Evolutionary conservation across 2,113 vertebrate genomes (phyloP).

Genomic region (Sceloporus undulatus): DNA sequence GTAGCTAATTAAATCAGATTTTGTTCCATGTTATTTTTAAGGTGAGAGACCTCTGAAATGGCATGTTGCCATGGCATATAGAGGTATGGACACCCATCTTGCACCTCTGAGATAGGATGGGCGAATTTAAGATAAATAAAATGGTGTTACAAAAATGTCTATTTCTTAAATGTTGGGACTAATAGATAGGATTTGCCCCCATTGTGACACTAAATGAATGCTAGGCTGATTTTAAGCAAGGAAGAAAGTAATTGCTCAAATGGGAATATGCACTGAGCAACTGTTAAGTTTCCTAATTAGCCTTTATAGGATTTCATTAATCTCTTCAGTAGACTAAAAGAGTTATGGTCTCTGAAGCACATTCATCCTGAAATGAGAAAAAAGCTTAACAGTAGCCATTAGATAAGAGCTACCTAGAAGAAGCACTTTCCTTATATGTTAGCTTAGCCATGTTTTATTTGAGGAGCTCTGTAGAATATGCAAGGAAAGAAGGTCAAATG

Average conservation of each 20-base stretch:
- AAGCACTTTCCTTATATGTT: slow-evolving; percentile 44
- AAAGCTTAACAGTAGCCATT: slow-evolving; percentile 59
- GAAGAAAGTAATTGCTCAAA: slow-evolving; percentile 53
- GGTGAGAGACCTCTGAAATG: neutral
- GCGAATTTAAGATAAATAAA: slow-evolving; percentile 8
- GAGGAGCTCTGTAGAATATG: slow-evolving; percentile 12
- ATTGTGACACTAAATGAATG: slow-evolving; percentile 45
- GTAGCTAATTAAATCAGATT: neutral
- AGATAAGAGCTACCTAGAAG: slow-evolving; percentile 14
- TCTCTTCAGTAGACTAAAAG: slow-evolving; percentile 63
- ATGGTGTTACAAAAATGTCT: slow-evolving; percentile 46
- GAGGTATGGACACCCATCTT: neutral
- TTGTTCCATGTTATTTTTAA: neutral
- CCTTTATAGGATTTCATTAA: slow-evolving; percentile 68
- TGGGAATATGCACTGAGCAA: slow-evolving; percentile 50
- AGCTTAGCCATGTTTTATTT: slow-evolving; percentile 42
- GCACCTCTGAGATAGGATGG: neutral
- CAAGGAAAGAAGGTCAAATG: neutral
- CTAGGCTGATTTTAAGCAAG: slow-evolving; percentile 41
- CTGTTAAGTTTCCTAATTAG: slow-evolving; percentile 63
- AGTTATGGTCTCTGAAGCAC: slow-evolving; percentile 52
- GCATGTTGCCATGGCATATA: neutral
- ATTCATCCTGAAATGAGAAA: slow-evolving; percentile 67
- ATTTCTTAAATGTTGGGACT: slow-evolving; percentile 47
- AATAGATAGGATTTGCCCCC: slow-evolving; percentile 31